These are phyloP conservation scores for Dipus sagitta DNA, from an alignment of 2,797 vertebrate genomes.

Conservation along the genomic window DNA sequence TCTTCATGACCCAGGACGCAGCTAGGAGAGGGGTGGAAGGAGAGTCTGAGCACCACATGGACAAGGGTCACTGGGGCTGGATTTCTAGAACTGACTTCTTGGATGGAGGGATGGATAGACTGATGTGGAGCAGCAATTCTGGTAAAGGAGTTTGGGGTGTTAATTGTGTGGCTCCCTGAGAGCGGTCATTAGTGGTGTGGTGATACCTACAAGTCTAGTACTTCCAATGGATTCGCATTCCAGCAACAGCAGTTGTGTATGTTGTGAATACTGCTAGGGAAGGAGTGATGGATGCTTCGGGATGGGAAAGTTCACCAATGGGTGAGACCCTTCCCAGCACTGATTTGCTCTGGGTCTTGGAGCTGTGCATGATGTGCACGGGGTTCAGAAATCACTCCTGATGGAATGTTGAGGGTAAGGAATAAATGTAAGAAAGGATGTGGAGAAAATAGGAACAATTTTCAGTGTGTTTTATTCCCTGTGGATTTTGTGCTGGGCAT, in stretches of 20 bases:
- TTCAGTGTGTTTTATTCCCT: not conserved
- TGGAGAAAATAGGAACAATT: conserved; percentile 49
- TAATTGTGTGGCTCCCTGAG: not conserved
- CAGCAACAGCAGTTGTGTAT: not conserved
- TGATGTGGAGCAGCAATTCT: not conserved
- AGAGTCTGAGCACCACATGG: not conserved
- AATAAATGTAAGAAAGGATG: not conserved
- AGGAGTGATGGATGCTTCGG: not conserved
- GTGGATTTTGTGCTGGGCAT: not conserved
- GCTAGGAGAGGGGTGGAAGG: not conserved
- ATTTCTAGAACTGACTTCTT: not conserved
- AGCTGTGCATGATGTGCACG: not conserved
- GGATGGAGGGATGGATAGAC: not conserved
- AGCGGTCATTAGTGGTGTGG: not conserved
- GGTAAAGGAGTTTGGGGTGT: not conserved
- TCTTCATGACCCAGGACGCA: not conserved
- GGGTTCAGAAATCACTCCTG: conserved; percentile 11
- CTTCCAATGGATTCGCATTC: not conserved
- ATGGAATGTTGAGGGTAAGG: not conserved
- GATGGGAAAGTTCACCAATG: not conserved
- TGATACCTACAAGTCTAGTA: too few relatives aligned
- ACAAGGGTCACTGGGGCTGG: not conserved
- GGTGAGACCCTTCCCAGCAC: not conserved
- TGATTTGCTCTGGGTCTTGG: not conserved
- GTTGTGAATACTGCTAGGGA: not conserved